Evolutionary conservation across 2,797 vertebrate genomes (phyloP).

Genomic region (Spondyliosoma cantharus): DNA sequence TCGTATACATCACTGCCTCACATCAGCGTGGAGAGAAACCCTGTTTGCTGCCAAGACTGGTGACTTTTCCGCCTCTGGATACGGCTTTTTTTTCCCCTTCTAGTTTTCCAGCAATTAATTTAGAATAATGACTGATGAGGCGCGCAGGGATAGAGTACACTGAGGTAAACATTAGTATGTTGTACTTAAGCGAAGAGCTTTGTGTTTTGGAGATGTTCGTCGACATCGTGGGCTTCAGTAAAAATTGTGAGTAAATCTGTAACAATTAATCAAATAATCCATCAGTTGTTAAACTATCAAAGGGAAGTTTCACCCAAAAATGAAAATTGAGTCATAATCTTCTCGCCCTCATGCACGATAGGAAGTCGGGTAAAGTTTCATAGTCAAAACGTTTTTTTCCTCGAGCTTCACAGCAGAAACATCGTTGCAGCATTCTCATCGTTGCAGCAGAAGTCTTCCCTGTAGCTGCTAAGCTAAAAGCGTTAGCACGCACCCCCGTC

Average conservation of each 20-base stretch:
- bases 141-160: slow-evolving; percentile 25
- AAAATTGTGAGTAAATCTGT: not conserved
- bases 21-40: slow-evolving; percentile 57
- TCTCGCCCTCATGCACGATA: no score
- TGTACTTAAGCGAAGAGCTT: not conserved
- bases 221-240: not conserved
- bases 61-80: slow-evolving; percentile 49
- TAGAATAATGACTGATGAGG: slow-evolving; percentile 52
- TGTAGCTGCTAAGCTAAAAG: no score
- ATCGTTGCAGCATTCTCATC: no score
- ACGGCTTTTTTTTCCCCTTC: slow-evolving; percentile 9
- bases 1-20: slow-evolving; percentile 78
- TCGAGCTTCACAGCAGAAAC: no score
- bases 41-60: slow-evolving; percentile 54
- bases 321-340: no score
- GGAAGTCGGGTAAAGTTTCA: no score
- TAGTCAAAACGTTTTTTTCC: no score
- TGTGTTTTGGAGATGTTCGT: not conserved
- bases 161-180: slow-evolving; percentile 36
- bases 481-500: no score
- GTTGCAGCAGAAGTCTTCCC: no score
- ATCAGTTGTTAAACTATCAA: no score
- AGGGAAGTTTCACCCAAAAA: no score
- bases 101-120: slow-evolving; percentile 59
- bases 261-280: no score